Evolutionary conservation across 1,140 invertebrate genomes (phyloP), one percentile per base, ranked within the genome.

Genomic region (Solenopsis fugax): DNA sequence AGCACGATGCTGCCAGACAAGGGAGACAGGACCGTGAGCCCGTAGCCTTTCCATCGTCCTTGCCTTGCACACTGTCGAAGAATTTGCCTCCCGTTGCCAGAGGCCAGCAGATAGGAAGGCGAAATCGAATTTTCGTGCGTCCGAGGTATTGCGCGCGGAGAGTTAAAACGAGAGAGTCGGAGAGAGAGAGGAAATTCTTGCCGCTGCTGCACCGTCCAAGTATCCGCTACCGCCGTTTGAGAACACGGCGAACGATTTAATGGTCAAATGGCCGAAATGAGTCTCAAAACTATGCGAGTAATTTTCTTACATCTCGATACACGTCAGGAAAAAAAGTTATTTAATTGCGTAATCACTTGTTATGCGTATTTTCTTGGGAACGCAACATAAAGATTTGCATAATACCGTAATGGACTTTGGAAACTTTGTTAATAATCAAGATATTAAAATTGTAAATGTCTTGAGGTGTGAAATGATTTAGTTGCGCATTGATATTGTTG

Each of bases 1-100:
- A 91, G 88, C 86, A 89, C 86, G 76, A 75, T 77, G 91, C 90
- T 93, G 81, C 86, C 88, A 87, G 81, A 92, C 88, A 90, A 94
- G 91, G 78, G 86, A 90, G 91, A 91, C 85, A 90, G 78, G 52
- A 29, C 52, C 24, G n/a, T 48, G 45, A 21, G 41, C 24, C 60
- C 54, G 29, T 77, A 77, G 86, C 67, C 73, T 85, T 76, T 73
- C 87, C 82, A 77, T 84, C 58, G 69, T 81, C 56, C 58, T 81
- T 34, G 54, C 65, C 34, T 52, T 24, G 78, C 82, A 82, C 64
- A 62, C 76, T 64, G 67, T 24, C 67, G 85, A 90, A 90, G 89
- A 90, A 90, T 90, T 90, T 90, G 54, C 86, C 62, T 85, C 34
- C 24, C 89, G 73, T 72, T 78, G 58, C 13, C 34, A 56, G 75